Percentiles rank a stretch among this genome's conserved stretches.
phyloP scores from a whole-genome alignment of 2,113 vertebrate genomes.

The Centrocercus urophasianus region DNA sequence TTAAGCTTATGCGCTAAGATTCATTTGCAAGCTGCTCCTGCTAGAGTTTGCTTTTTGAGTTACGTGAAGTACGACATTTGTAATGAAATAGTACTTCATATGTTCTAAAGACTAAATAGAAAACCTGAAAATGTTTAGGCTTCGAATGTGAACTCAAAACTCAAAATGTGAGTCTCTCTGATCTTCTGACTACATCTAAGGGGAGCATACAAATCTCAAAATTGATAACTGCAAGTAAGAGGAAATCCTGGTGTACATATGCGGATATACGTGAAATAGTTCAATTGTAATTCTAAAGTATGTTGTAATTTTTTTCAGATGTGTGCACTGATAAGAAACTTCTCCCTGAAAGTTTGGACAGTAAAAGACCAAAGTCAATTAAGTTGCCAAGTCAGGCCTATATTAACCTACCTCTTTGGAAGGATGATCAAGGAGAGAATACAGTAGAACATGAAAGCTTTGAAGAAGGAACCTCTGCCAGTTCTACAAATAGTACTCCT shows the following conservation, averaged over 20 bases:
- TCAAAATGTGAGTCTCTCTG: neutral
- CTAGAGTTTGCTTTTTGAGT: neutral
- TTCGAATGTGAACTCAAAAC: neutral
- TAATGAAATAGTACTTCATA: neutral
- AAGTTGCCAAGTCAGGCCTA: constrained; percentile 89
- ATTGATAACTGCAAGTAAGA: neutral
- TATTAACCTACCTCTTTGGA: constrained; percentile 91
- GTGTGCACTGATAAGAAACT: constrained; percentile 79
- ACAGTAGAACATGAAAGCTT: constrained; percentile 70
- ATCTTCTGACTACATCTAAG: neutral
- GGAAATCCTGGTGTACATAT: neutral
- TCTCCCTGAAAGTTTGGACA: constrained; percentile 80
- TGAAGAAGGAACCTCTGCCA: constrained; percentile 84
- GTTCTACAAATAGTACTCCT: constrained; percentile 84
- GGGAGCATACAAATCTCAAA: neutral
- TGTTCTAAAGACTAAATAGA: neutral
- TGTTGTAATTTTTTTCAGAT: constrained; percentile 59
- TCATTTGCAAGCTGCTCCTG: neutral
- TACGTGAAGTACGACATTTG: neutral
- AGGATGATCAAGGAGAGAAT: constrained; percentile 85
- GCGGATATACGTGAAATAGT: neutral
- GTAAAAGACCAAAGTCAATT: constrained; percentile 89
- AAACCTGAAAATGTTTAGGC: neutral
- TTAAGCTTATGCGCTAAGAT: neutral
- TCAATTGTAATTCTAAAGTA: neutral